Conservation (phyloP, 2,797 vertebrate species). For the Acrocephalus scirpaceus region DNA sequence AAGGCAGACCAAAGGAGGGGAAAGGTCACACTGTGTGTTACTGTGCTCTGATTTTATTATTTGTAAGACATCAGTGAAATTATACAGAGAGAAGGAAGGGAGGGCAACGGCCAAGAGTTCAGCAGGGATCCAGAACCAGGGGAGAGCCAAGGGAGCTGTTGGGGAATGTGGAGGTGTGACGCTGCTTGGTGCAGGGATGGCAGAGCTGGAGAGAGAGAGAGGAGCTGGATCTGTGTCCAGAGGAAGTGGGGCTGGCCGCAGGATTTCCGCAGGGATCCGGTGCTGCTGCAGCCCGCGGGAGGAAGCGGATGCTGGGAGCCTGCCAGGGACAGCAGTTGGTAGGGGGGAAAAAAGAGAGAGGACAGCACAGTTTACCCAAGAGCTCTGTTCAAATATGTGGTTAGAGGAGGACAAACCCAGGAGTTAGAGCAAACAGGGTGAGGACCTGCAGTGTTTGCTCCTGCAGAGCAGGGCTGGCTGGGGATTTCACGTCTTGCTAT, state of each 20-base stretch:
- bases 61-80: neutral
- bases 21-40: neutral
- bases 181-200: neutral
- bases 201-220: neutral
- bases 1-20: neutral
- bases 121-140: neutral
- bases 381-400: neutral
- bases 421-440: conserved; percentile 3
- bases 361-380: conserved; percentile 8
- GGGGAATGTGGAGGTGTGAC: neutral
- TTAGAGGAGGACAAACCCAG: neutral
- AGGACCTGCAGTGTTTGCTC: neutral
- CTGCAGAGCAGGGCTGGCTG: neutral
- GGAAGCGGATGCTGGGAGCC: conserved; percentile 53
- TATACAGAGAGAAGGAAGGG: neutral
- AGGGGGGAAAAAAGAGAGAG: neutral
- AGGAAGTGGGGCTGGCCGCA: conserved; percentile 41
- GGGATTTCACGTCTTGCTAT: neutral
- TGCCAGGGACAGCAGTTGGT: conserved; percentile 29
- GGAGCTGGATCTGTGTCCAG: neutral
- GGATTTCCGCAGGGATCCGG: conserved; percentile 48
- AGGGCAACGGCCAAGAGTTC: neutral
- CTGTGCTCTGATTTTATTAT: neutral
- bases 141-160: neutral
- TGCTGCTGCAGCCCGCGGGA: neutral